These are phyloP conservation scores for Drosophila paranaensis DNA, from an alignment of 2,888 invertebrate species.

Conservation along the genomic window DNA sequence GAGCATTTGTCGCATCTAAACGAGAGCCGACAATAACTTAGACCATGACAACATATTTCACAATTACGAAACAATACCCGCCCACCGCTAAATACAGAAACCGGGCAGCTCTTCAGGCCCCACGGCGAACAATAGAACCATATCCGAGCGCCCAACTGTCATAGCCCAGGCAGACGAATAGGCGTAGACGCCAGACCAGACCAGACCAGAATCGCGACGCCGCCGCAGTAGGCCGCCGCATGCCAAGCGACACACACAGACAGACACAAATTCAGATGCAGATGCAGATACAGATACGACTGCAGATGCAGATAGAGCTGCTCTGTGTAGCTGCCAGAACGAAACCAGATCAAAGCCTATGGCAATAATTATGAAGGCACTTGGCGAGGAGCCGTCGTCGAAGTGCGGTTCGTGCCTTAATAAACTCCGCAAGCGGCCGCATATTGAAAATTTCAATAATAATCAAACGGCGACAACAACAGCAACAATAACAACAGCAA, in stretches of 20 bases:
- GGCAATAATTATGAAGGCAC: constrained; percentile 76
- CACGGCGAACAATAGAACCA: constrained; percentile 63
- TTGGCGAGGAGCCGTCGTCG: constrained; percentile 46
- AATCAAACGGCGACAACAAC: constrained; percentile 37
- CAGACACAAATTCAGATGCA: constrained; percentile 5
- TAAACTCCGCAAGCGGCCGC: constrained; percentile 67
- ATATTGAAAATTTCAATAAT: constrained; percentile 72
- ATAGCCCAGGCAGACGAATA: constrained; percentile 50
- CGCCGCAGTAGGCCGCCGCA: constrained; percentile 28
- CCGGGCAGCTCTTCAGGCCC: constrained; percentile 56
- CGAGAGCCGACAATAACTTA: constrained; percentile 52
- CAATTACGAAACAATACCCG: constrained; percentile 77
- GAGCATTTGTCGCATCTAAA: constrained; percentile 65
- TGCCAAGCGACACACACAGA: constrained; percentile 34
- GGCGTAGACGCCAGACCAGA: constrained; percentile 45
- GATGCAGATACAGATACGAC: constrained; percentile 26
- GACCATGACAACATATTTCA: constrained; percentile 74
- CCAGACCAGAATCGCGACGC: constrained; percentile 46
- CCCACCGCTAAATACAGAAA: constrained; percentile 65
- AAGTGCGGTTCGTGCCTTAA: constrained; percentile 69
- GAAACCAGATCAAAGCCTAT: constrained; percentile 79
- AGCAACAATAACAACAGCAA: constrained; percentile 37
- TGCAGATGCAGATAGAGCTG: constrained; percentile 36
- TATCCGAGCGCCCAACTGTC: constrained; percentile 21
- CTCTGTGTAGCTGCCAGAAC: constrained; percentile 46